Base-by-base conservation (phyloP, 2,888 invertebrate species). In the Callosobruchus maculatus region DNA sequence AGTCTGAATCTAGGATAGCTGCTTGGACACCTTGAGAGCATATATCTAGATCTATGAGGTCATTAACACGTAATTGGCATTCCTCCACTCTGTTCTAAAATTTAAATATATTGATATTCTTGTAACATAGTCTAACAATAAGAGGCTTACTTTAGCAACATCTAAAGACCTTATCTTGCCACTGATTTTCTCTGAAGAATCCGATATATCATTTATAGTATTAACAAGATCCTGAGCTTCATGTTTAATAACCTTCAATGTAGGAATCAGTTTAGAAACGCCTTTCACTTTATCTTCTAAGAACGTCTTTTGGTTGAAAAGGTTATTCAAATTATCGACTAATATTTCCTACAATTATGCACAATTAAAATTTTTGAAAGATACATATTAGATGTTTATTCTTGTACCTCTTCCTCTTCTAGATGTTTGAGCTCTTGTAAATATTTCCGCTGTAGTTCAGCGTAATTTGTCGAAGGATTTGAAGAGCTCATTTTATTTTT, bases 11-110 rank as follows among this genome's bases (percentile, higher is more conserved):
- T 78, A 93, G 92, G 73, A 99, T 93, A 0, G 99, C 98, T 71
- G 95, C 93, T 78, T 97, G 95, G 0, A 99, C 99, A n/a, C 98
- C 99, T 85, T 98, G 96, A 71, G 97, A 97, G 86, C 99, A 99
- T 74, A 97, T 90, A 87, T 98, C 97, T 72, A 99, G 89, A 86
- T 99, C 98, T 75, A 98, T 92, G 67, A 99, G 90, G 86, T 99
- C 98, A 82, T 97, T 96, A 0, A 99, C 98, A 74, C 98, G 89
- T 80, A 95, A 93, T 86, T 99, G 96, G 83, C 97, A 98, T 82
- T 97, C 97, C 2, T 95, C 96, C 0, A 99, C 98, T 74, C 97
- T 92, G 78, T 94, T 95, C 93, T 96, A 84, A 71, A 86, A 86
- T 69, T 18, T 30, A 20, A 22, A 72, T 21, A 13, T 67, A 71